Percentiles rank a stretch among this genome's conserved stretches.
Conservation (phyloP, 2,113 vertebrate species). For the Pteropus alecto region DNA sequence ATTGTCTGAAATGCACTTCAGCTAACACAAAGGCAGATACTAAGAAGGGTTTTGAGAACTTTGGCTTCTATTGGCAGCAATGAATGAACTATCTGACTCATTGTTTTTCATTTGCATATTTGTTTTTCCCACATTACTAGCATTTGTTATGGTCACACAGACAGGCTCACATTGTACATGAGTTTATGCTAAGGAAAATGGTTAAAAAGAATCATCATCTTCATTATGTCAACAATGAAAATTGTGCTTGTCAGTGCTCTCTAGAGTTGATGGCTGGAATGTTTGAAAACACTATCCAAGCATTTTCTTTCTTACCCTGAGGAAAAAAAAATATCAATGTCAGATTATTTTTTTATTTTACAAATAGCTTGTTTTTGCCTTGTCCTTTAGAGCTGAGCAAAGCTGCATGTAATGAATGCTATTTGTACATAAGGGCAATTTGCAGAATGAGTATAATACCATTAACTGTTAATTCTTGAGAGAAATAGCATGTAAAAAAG, state of each 20-base stretch:
- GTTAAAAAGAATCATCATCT: constrained; percentile 33
- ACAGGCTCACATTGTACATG: neutral
- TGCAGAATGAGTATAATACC: constrained; percentile 5
- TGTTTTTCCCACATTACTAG: constrained; percentile 11
- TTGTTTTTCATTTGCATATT: constrained; percentile 1
- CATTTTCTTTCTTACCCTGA: neutral
- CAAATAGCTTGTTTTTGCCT: constrained; percentile 42
- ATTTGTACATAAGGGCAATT: constrained; percentile 56
- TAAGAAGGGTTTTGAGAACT: neutral
- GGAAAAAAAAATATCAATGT: neutral
- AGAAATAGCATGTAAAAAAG: constrained; percentile 5
- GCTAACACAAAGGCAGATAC: neutral
- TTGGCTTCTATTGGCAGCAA: neutral
- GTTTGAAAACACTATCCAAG: constrained; percentile 28
- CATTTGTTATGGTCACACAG: constrained; percentile 6
- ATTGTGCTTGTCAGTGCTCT: constrained; percentile 9
- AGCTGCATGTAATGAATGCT: constrained; percentile 43
- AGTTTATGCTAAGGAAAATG: constrained; percentile 36
- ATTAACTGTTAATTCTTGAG: neutral
- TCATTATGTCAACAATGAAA: constrained; percentile 55
- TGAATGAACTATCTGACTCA: constrained; percentile 5
- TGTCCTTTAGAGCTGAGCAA: constrained; percentile 39
- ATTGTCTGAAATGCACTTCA: neutral
- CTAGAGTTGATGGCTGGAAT: neutral
- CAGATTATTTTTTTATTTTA: constrained; percentile 4